Conservation (phyloP, 2,113 vertebrate genomes). For the Sinosuthora webbiana region DNA sequence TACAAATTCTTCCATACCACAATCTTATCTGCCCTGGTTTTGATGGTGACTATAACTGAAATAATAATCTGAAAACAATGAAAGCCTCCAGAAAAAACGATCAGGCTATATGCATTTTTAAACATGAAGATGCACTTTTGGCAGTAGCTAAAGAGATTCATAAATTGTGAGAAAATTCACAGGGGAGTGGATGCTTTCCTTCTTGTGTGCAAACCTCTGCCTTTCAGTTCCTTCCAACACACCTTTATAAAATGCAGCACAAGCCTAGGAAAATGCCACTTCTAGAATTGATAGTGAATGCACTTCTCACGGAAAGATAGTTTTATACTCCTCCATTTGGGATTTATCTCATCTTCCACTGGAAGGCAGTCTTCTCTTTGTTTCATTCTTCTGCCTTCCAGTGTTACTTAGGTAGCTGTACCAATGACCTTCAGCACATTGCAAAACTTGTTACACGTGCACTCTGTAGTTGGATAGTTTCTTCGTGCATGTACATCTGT, state of each 20-base stretch:
- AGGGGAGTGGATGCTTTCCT: not conserved
- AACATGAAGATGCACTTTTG: not conserved
- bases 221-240: not conserved
- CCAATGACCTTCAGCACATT: not conserved
- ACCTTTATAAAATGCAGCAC: not conserved
- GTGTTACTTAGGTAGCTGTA: not conserved
- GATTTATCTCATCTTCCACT: not conserved
- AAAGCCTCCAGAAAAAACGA: not conserved
- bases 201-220: not conserved
- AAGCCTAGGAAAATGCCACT: not conserved
- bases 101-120: not conserved
- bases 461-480: not conserved
- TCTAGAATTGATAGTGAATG: not conserved
- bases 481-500: not conserved
- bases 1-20: slow-evolving; percentile 24
- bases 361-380: slow-evolving; percentile 31
- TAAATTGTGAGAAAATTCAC: not conserved
- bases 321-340: not conserved
- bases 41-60: slow-evolving; percentile 57
- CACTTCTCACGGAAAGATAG: not conserved
- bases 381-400: not conserved
- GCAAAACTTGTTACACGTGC: not conserved
- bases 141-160: not conserved
- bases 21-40: slow-evolving; percentile 21
- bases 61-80: slow-evolving; percentile 53